Percentiles rank a stretch among this genome's conserved stretches.
phyloP scores from a whole-genome alignment of 2,797 vertebrate genomes.

The Siniperca undulata region DNA sequence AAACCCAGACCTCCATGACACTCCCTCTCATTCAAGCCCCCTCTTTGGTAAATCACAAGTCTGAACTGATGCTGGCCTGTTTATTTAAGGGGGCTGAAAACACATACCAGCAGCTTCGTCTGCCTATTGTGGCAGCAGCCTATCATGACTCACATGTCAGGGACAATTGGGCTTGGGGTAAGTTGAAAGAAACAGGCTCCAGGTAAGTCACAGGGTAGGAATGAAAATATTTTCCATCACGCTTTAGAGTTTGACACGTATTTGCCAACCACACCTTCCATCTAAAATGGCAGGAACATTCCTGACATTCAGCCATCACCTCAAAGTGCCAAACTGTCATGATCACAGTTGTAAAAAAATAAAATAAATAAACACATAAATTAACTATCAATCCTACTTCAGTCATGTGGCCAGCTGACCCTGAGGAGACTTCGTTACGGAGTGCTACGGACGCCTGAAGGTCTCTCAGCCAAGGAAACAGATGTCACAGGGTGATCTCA shows the following conservation, averaged over 20 bases:
- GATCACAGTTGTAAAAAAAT: conserved; percentile 15
- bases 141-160: conserved; percentile 44
- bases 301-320: background rate
- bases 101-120: conserved; percentile 63
- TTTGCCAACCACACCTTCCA: background rate
- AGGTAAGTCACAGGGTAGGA: conserved; percentile 49
- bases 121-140: conserved; percentile 54
- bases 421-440: background rate
- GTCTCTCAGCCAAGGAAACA: conserved; percentile 21
- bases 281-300: background rate
- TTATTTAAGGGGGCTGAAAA: conserved; percentile 68
- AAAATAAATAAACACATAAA: background rate
- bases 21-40: conserved; percentile 19
- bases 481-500: conserved; percentile 24
- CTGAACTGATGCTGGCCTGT: conserved; percentile 48
- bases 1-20: conserved; percentile 14
- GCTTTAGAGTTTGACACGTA: background rate
- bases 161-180: conserved; percentile 47
- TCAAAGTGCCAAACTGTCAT: background rate
- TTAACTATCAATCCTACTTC: conserved; percentile 1
- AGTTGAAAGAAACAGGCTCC: conserved; percentile 47
- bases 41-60: conserved; percentile 37
- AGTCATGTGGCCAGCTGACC: conserved; percentile 16
- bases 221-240: conserved; percentile 40
- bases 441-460: background rate